Percentiles rank a stretch among this genome's conserved stretches.
Evolutionary conservation across 2,888 invertebrate genomes (phyloP).

Genomic region (Barypeithes pellucidus): DNA sequence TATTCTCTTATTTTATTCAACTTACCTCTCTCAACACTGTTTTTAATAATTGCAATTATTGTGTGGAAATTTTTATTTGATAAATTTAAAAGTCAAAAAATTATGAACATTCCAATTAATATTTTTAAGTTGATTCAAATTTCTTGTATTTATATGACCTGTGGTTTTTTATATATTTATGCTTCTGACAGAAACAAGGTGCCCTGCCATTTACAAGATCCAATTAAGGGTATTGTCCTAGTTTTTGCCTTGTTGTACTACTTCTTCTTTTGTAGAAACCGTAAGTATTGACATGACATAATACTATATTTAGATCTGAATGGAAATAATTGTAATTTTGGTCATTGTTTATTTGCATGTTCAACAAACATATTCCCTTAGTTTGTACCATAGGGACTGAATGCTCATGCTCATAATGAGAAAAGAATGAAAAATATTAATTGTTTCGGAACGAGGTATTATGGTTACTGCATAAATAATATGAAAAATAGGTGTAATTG

Average conservation of each 20-base stretch:
- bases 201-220: conserved; percentile 77
- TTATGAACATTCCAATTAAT: conserved; percentile 67
- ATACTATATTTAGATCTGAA: too few species aligned
- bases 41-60: conserved; percentile 62
- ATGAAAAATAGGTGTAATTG: too few species aligned
- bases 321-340: too few species aligned
- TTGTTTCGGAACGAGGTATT: too few species aligned
- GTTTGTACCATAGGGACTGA: too few species aligned
- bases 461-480: too few species aligned
- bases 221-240: conserved; percentile 74
- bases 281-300: conserved; percentile 69
- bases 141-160: conserved; percentile 69
- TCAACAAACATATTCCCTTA: too few species aligned
- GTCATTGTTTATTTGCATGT: too few species aligned
- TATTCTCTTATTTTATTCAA: conserved; percentile 66
- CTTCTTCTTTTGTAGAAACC: conserved; percentile 76
- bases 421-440: too few species aligned
- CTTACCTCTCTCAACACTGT: conserved; percentile 60
- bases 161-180: conserved; percentile 72
- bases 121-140: conserved; percentile 69
- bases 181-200: conserved; percentile 73
- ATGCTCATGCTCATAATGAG: too few species aligned
- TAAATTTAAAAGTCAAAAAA: conserved; percentile 60
- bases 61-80: conserved; percentile 60
- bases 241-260: conserved; percentile 75